Percentiles rank a stretch among this genome's conserved stretches.
These are phyloP conservation scores for Vanacampus margaritifer DNA, from an alignment of 2,113 vertebrate species.

Conservation along the genomic window DNA sequence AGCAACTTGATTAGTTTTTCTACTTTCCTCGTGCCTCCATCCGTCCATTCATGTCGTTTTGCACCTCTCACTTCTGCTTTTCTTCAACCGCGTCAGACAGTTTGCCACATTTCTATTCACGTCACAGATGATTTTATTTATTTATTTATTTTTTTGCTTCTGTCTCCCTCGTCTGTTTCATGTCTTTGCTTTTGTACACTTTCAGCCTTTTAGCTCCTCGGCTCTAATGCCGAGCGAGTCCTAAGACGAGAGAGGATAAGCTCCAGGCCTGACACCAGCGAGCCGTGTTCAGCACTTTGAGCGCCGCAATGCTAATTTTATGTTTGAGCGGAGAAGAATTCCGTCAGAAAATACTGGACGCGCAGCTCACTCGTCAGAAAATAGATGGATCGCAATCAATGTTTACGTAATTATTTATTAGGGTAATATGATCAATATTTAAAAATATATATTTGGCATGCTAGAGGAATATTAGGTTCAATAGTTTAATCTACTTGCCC, in stretches of 20 bases:
- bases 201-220: constrained; percentile 12
- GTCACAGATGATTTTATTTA: background rate
- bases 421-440: too few relatives aligned
- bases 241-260: constrained; percentile 14
- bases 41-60: background rate
- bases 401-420: too few relatives aligned
- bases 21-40: background rate
- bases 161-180: constrained; percentile 11
- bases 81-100: constrained; percentile 16
- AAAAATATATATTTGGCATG: too few relatives aligned
- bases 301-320: background rate
- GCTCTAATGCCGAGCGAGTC: constrained; percentile 12
- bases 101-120: background rate
- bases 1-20: constrained; percentile 36
- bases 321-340: background rate
- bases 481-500: too few relatives aligned
- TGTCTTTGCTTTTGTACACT: background rate
- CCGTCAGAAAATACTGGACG: background rate
- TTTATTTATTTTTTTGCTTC: background rate
- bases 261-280: constrained; percentile 4
- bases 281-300: constrained; percentile 6
- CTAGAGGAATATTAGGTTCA: too few relatives aligned
- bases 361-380: background rate
- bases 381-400: background rate
- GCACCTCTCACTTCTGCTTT: background rate